phyloP scores from a whole-genome alignment of 2,113 vertebrate species.

The Cnemophilus loriae region DNA sequence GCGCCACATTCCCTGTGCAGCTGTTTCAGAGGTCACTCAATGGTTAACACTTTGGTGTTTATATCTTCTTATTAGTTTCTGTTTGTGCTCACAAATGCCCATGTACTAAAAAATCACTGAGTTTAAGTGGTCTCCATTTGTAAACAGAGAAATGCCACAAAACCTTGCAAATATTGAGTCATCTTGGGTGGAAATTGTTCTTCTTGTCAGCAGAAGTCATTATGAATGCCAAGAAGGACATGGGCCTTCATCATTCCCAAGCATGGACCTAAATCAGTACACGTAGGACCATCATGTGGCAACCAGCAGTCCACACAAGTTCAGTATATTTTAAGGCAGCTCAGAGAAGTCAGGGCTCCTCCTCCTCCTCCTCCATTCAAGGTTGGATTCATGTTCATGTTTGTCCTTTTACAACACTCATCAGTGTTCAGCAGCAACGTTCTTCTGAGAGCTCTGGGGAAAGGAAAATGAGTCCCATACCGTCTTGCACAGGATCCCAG shows the following conservation, averaged over 20 bases:
- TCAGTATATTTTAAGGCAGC: background rate
- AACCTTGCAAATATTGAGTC: background rate
- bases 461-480: background rate
- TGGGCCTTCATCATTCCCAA: background rate
- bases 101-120: background rate
- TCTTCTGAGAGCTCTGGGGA: background rate
- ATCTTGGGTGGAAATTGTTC: background rate
- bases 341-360: background rate
- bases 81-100: background rate
- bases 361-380: background rate
- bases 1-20: background rate
- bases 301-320: background rate
- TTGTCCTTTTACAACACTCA: background rate
- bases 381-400: background rate
- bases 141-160: background rate
- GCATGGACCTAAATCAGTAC: background rate
- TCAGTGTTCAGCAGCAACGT: fast-evolving
- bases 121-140: background rate
- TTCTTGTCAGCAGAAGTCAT: background rate
- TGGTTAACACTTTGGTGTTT: slow-evolving; percentile 25
- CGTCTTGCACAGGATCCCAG: background rate
- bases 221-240: background rate
- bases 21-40: slow-evolving; percentile 1
- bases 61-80: background rate
- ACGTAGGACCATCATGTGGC: fast-evolving